phyloP scores from a whole-genome alignment of 2,797 vertebrate species.

The Manis crassicaudata region DNA sequence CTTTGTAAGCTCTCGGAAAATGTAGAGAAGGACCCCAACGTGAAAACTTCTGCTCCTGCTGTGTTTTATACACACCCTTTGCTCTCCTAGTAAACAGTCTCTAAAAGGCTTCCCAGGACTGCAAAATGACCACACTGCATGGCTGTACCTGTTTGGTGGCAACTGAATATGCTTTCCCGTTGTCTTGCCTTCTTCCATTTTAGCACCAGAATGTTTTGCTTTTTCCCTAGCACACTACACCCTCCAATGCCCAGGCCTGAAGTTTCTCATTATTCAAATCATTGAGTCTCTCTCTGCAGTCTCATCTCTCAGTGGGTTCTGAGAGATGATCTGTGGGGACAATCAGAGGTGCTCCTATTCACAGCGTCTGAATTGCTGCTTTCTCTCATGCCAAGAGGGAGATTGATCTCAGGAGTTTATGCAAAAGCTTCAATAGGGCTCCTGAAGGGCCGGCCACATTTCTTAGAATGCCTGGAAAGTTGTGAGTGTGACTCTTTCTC shows the following conservation, averaged over 20 bases:
- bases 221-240: no score
- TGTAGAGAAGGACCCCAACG: neutral
- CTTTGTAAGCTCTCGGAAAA: neutral
- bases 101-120: conserved; percentile 47
- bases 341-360: neutral
- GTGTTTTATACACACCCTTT: neutral
- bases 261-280: conserved; percentile 31
- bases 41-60: neutral
- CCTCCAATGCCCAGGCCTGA: neutral
- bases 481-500: neutral
- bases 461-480: conserved; percentile 25
- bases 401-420: neutral
- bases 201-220: neutral
- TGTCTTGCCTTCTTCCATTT: neutral
- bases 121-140: neutral
- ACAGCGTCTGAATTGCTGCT: neutral
- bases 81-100: conserved; percentile 61
- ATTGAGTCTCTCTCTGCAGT: neutral
- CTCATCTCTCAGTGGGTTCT: neutral
- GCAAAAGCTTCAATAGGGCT: neutral
- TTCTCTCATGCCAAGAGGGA: neutral
- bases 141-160: conserved; percentile 12
- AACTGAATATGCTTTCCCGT: neutral
- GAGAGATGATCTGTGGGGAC: neutral
- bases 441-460: neutral